These are phyloP conservation scores for Troides oblongomaculatus DNA, from an alignment of 2,888 invertebrate genomes.

Conservation along the genomic window DNA sequence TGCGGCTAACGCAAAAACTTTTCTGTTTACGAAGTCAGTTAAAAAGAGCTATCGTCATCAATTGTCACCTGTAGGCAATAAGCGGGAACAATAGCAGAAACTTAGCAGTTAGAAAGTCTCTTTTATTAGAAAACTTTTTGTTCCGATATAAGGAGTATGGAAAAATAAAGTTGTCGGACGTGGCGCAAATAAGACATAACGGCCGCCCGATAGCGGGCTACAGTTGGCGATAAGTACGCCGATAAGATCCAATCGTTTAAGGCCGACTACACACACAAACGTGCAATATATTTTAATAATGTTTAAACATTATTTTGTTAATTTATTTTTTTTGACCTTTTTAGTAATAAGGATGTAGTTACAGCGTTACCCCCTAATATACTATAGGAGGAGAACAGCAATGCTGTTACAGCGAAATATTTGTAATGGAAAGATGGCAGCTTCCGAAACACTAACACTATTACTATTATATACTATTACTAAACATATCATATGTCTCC, in stretches of 20 bases:
- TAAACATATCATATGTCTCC: no score
- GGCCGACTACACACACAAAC: constrained; percentile 6
- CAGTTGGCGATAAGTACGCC: constrained; percentile 13
- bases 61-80: constrained; percentile 77
- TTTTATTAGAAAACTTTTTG: constrained; percentile 78
- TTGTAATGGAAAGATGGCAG: no score
- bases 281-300: background rate
- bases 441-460: no score
- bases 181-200: constrained; percentile 74
- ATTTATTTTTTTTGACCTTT: no score
- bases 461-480: no score
- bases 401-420: no score
- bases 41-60: constrained; percentile 73
- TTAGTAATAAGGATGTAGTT: no score
- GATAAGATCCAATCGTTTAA: constrained; percentile 30
- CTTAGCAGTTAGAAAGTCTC: constrained; percentile 65
- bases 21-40: constrained; percentile 58
- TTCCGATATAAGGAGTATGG: constrained; percentile 58
- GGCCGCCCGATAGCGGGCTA: constrained; percentile 38
- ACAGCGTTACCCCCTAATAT: no score
- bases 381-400: no score
- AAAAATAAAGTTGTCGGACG: constrained; percentile 73
- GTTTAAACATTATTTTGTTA: no score
- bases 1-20: constrained; percentile 41
- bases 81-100: constrained; percentile 59